Percentiles rank a stretch among this genome's conserved stretches.
These are phyloP conservation scores for Torymus tubicola DNA, from an alignment of 2,888 invertebrate genomes.

Conservation along the genomic window DNA sequence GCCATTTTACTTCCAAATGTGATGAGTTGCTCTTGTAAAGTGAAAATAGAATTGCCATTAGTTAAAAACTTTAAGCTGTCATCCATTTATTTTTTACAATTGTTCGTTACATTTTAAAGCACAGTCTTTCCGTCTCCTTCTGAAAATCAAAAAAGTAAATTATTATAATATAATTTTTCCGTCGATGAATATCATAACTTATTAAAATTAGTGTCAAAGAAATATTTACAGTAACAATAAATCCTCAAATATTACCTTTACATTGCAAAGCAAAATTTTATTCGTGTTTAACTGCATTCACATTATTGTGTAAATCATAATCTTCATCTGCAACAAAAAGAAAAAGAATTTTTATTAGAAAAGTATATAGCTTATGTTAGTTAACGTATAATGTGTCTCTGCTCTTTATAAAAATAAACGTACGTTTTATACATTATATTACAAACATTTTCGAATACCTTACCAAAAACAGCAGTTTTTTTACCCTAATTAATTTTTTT, in stretches of 20 bases:
- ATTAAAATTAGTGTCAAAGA: too few relatives aligned
- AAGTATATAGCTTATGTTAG: neutral
- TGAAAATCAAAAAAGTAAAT: neutral
- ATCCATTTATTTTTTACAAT: slow-evolving; percentile 30
- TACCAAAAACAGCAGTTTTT: too few relatives aligned
- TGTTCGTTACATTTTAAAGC: slow-evolving; percentile 37
- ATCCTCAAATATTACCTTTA: slow-evolving; percentile 44
- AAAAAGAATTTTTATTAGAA: neutral
- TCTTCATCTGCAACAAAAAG: slow-evolving; percentile 66
- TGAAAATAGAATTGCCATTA: slow-evolving; percentile 40
- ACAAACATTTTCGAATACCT: too few relatives aligned
- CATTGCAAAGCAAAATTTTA: slow-evolving; percentile 40
- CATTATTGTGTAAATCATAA: slow-evolving; percentile 64
- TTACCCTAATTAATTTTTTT: too few relatives aligned
- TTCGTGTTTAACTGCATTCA: slow-evolving; percentile 60
- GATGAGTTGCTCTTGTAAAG: neutral
- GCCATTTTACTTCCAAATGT: neutral
- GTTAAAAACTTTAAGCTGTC: slow-evolving; percentile 18
- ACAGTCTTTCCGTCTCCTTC: slow-evolving; percentile 47
- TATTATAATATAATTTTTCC: too few relatives aligned
- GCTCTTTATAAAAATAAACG: too few relatives aligned
- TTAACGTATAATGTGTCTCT: neutral
- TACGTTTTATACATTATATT: too few relatives aligned
- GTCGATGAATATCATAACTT: too few relatives aligned
- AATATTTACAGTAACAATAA: too few relatives aligned